These are phyloP conservation scores for Argopecten irradians DNA, from an alignment of 1,140 invertebrate genomes.

Conservation along the genomic window DNA sequence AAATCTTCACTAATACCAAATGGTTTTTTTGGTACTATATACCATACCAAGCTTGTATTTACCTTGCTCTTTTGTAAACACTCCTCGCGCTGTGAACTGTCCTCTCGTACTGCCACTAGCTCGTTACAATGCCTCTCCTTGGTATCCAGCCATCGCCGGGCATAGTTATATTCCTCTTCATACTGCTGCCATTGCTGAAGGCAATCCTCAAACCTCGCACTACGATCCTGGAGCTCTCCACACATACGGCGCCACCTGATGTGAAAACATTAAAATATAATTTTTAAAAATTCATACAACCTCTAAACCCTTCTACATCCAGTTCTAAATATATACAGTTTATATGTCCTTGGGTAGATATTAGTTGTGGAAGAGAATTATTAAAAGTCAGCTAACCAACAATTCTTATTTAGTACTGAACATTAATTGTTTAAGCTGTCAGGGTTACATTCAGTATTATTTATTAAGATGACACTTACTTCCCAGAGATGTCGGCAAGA, in stretches of 20 bases:
- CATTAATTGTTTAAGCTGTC: too few relatives aligned
- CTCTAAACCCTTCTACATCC: too few relatives aligned
- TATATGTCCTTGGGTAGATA: not conserved
- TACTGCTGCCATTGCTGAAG: constrained; percentile 67
- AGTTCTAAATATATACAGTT: too few relatives aligned
- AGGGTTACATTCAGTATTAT: too few relatives aligned
- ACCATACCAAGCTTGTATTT: not conserved
- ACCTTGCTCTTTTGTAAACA: constrained; percentile 67
- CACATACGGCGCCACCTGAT: constrained; percentile 61
- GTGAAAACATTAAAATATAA: not conserved
- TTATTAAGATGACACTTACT: constrained; percentile 22
- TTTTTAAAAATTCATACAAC: not conserved
- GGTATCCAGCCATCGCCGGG: constrained; percentile 63
- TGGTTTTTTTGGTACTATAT: not conserved
- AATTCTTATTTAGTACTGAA: not conserved
- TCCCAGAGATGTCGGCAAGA: constrained; percentile 59
- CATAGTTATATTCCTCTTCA: constrained; percentile 61
- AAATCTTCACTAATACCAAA: too few relatives aligned
- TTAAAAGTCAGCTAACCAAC: not conserved
- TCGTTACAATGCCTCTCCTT: constrained; percentile 66
- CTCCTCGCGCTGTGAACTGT: constrained; percentile 52
- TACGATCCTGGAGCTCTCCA: constrained; percentile 54
- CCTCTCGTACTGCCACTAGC: constrained; percentile 56
- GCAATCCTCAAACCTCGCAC: constrained; percentile 59
- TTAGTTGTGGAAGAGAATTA: not conserved